These are phyloP conservation scores for Meiosimyza decipiens DNA, from an alignment of 2,888 invertebrate genomes.

Conservation along the genomic window DNA sequence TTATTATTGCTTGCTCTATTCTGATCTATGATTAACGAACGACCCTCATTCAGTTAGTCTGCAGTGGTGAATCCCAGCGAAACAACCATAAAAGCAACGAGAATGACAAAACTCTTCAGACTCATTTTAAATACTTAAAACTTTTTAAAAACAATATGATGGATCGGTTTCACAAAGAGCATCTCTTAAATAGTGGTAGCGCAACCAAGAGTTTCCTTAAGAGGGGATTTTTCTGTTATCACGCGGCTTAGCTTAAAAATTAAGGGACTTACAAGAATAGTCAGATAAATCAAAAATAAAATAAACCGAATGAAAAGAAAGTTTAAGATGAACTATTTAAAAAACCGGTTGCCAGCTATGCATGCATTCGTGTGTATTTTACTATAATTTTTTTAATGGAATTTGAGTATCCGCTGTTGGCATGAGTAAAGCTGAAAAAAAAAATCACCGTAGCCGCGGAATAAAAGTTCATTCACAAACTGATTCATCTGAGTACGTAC, in stretches of 20 bases:
- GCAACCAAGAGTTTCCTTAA: not conserved
- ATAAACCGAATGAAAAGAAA: too few species aligned
- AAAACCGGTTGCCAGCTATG: too few species aligned
- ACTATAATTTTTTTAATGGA: too few species aligned
- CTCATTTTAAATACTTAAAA: conserved; percentile 32
- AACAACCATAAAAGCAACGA: conserved; percentile 38
- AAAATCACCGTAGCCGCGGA: conserved; percentile 28
- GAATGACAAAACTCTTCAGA: not conserved
- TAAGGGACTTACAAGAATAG: not conserved
- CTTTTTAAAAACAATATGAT: not conserved
- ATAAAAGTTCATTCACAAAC: conserved; percentile 4
- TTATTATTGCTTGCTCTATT: too few species aligned
- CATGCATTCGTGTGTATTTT: too few species aligned
- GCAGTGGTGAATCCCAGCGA: conserved; percentile 43
- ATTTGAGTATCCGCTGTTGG: not conserved
- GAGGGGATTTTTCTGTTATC: conserved; percentile 1
- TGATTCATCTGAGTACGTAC: not conserved
- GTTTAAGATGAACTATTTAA: too few species aligned
- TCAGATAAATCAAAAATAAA: too few species aligned
- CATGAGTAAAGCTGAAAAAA: not conserved
- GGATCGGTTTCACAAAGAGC: not conserved
- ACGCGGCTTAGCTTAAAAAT: too few species aligned
- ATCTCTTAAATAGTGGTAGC: not conserved
- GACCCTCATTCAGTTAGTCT: conserved; percentile 45
- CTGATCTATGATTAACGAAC: too few species aligned